Conservation (phyloP, 2,113 vertebrate species). For the Dasyprocta punctata region DNA sequence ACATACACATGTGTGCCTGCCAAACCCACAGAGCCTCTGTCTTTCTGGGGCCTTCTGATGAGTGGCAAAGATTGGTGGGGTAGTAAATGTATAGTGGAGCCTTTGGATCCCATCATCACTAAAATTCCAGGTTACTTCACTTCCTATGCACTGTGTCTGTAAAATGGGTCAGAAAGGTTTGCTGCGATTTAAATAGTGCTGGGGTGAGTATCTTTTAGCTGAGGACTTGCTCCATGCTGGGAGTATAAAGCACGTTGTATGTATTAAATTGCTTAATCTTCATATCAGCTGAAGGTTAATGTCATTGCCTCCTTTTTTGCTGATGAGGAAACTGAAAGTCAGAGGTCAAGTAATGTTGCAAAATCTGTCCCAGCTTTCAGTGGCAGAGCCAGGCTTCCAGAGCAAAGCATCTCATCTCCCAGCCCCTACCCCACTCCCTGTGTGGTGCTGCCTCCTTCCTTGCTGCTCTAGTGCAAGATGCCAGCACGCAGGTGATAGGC, state of each 20-base stretch:
- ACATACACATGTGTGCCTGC: not conserved
- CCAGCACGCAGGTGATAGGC: not conserved
- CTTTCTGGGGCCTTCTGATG: not conserved
- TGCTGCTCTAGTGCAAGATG: accelerated
- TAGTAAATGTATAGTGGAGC: not conserved
- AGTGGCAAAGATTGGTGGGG: not conserved
- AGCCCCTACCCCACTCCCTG: not conserved
- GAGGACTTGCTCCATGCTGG: not conserved
- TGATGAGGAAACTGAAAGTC: not conserved
- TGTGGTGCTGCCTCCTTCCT: not conserved
- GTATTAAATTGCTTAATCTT: not conserved
- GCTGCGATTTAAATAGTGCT: not conserved
- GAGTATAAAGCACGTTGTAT: not conserved
- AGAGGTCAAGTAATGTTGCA: not conserved
- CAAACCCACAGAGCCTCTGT: not conserved
- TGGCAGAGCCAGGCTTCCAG: not conserved
- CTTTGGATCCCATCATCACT: not conserved
- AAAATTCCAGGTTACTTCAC: not conserved
- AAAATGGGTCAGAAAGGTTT: not conserved
- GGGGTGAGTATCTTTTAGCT: not conserved
- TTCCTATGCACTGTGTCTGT: not conserved
- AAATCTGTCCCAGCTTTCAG: not conserved
- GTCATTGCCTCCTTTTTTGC: not conserved
- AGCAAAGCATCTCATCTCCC: not conserved
- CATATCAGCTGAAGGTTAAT: not conserved